phyloP scores from a whole-genome alignment of 2,888 invertebrate genomes.

The Ormyrus thymus region DNA sequence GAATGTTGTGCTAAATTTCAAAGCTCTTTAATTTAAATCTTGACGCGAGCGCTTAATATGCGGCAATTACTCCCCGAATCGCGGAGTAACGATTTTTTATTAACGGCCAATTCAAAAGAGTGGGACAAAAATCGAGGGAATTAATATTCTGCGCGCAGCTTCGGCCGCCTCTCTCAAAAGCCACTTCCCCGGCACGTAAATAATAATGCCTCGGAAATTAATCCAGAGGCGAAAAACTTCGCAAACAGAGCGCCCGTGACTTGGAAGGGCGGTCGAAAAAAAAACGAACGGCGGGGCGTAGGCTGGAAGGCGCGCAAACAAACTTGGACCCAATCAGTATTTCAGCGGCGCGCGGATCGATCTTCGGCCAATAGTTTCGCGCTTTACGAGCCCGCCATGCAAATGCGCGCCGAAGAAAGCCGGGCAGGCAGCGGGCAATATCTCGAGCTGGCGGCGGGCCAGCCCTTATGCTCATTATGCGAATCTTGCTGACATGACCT shows the following conservation, averaged over 20 bases:
- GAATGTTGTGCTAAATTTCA: too few relatives aligned
- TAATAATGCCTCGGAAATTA: not conserved
- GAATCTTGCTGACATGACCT: slow-evolving; percentile 55
- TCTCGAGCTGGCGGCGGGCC: slow-evolving; percentile 58
- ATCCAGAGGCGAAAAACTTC: slow-evolving; percentile 38
- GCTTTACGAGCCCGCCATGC: slow-evolving; percentile 70
- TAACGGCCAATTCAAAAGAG: too few relatives aligned
- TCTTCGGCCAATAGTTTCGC: slow-evolving; percentile 70
- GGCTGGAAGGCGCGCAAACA: not conserved
- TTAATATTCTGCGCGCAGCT: too few relatives aligned
- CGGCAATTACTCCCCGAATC: too few relatives aligned
- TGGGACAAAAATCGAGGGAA: too few relatives aligned
- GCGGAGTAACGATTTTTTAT: too few relatives aligned
- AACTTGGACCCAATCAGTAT: slow-evolving; percentile 47
- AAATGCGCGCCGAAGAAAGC: slow-evolving; percentile 60
- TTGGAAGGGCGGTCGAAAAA: not conserved
- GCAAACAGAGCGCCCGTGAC: slow-evolving; percentile 7
- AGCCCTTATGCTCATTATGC: slow-evolving; percentile 52
- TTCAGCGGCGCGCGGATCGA: slow-evolving; percentile 57
- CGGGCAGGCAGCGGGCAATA: slow-evolving; percentile 56
- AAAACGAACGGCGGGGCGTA: not conserved
- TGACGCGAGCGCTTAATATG: too few relatives aligned
- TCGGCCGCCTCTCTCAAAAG: too few relatives aligned
- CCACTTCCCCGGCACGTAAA: too few relatives aligned
- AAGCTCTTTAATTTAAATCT: too few relatives aligned